Percentiles rank a stretch among this genome's conserved stretches.
Conservation (phyloP, 2,888 invertebrate species). For the Lithophane semibrunnea region DNA sequence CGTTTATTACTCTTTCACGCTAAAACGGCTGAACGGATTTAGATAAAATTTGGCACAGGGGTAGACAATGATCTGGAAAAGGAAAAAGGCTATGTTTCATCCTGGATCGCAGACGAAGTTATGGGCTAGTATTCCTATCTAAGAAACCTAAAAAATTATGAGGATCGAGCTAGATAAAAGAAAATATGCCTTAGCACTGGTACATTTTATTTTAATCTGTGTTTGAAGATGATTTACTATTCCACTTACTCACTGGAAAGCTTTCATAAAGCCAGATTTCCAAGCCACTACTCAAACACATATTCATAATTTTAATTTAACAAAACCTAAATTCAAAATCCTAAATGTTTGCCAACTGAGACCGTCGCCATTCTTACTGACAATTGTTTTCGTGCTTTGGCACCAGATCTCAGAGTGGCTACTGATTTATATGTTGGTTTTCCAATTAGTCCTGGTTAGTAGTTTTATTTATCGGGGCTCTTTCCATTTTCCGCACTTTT, state of each 20-base stretch:
- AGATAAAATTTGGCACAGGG: too few species aligned
- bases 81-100: too few species aligned
- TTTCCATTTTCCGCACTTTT: conserved; percentile 86
- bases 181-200: not conserved
- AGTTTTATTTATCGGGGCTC: conserved; percentile 87
- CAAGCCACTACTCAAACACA: conserved; percentile 14
- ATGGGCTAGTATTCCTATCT: too few species aligned
- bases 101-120: too few species aligned
- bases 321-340: conserved; percentile 57
- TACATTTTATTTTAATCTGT: not conserved
- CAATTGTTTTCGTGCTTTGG: conserved; percentile 79
- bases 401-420: conserved; percentile 75
- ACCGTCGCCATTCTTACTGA: conserved; percentile 58
- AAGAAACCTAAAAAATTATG: too few species aligned
- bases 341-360: conserved; percentile 70
- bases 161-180: not conserved
- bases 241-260: not conserved
- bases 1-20: too few species aligned
- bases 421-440: conserved; percentile 87
- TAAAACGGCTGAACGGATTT: too few species aligned
- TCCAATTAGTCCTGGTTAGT: conserved; percentile 85
- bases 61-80: too few species aligned
- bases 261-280: not conserved
- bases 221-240: conserved; percentile 25
- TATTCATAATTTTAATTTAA: conserved; percentile 48